Base-by-base conservation (phyloP, 1,140 invertebrate species). In the Drosophila busckii region DNA sequence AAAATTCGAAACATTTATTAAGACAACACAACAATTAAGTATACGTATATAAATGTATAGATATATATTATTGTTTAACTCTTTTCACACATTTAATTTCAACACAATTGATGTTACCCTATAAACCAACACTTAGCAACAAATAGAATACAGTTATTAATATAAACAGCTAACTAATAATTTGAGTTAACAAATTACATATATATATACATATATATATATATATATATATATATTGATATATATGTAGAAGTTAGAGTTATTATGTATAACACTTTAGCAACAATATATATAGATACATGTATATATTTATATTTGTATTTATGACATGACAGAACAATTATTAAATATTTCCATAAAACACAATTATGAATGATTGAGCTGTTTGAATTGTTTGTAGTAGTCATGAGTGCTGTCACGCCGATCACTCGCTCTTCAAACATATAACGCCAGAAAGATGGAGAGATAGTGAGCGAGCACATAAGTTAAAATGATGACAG, bases 1-100 rank as follows among this genome's bases (percentile, higher is more conserved):
- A 85, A 70, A 85, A 59, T 87, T 75, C 83, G 70, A 87, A 87
- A 86, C 80, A 87, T 86, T 85, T 78, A 86, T 82, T 65, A 70
- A 87, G 75, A 87, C 82, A 87, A 84, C 85, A 87, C 82, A 85
- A 87, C 78, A 70, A 26, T 84, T 64, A 78, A 68, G 52, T 50
- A 80, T 62, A 80, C 63, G 68, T 78, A 64, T 67, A 62, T 54
- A 32, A 46, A n/a, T n/a, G 19, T 53, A 26, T 41, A 9, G 40
- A 34, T 34, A 15, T 35, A 23, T 17, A 17, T 17, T 31, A 26
- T n/a, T n/a, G n/a, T n/a, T n/a, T n/a, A n/a, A n/a, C n/a, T n/a
- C n/a, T n/a, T n/a, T n/a, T n/a, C n/a, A n/a, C n/a, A n/a, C n/a
- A n/a, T n/a, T n/a, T n/a, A n/a, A n/a, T n/a, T n/a, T n/a, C n/a